Base-by-base conservation (phyloP, 2,888 invertebrate species). In the Dascillus cervinus region DNA sequence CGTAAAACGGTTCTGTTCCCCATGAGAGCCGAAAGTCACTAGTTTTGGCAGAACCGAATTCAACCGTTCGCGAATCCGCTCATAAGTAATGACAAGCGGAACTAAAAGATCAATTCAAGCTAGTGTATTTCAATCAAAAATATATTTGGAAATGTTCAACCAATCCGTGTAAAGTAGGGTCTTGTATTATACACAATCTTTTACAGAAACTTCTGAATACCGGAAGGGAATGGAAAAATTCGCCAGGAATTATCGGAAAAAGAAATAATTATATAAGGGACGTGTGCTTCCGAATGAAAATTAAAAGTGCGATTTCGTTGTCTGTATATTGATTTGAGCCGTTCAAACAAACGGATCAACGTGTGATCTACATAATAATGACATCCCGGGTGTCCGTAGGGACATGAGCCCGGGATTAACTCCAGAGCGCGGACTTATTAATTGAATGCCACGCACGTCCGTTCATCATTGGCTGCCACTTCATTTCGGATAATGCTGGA, bases 351-450 rank as follows among this genome's bases (percentile, higher is more conserved):
- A 60, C 61, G 62, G 63, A 63, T 64, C 63, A 62, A 58, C 58
- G 58, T 62, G 61, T 64, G 65, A 65, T 65, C 63, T 65, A 64
- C 64, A 65, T 65, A 64, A 64, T 65, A 65, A 65, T 63, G 63
- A 64, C 59, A 58, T 56, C 53, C 54, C 53, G 47, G 47, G 50
- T 52, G 53, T 57, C 60, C 58, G 56, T 45, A 45, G 56, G 56
- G 59, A 60, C 59, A 60, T 60, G 55, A 57, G 61, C 58, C 55
- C 58, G 34, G 62, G 63, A 63, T 63, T 62, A 62, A 60, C 61
- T 61, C 56, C 56, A 51, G 50, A 52, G 52, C 53, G 52, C 46
- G 56, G 59, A 60, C 59, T 63, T 62, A 62, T 62, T 62, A 63
- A 62, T 62, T 61, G 61, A 63, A 62, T 62, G 62, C 63, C 52